Conservation (phyloP, 1,140 invertebrate genomes). For the Drosophila tropicalis region DNA sequence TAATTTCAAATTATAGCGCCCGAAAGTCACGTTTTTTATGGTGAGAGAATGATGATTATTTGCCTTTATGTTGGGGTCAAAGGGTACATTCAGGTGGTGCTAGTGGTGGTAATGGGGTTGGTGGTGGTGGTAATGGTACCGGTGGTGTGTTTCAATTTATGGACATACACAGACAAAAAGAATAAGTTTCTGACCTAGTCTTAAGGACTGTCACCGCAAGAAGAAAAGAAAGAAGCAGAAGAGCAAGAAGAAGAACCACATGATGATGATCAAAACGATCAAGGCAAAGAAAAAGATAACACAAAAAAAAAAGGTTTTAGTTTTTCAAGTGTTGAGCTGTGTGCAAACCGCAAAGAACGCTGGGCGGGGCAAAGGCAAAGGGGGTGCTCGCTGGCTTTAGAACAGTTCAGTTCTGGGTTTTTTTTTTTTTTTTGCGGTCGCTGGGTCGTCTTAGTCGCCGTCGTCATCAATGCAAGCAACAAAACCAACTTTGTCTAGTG, state of each 20-base stretch:
- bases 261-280: conserved; percentile 6
- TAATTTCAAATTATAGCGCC: conserved; percentile 18
- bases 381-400: background rate
- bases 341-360: conserved; percentile 2
- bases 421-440: conserved; percentile 66
- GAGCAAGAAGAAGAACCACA: background rate
- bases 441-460: conserved; percentile 69
- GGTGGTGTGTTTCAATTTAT: background rate
- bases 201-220: conserved; percentile 22
- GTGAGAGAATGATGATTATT: conserved; percentile 49
- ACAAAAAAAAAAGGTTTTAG: background rate
- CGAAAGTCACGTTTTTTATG: conserved; percentile 15
- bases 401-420: background rate
- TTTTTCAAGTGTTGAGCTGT: conserved; percentile 8
- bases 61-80: conserved; percentile 49
- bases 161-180: background rate
- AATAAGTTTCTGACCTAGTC: conserved; percentile 51
- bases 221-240: background rate
- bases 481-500: conserved; percentile 37
- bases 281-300: background rate
- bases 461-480: conserved; percentile 71
- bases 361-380: background rate
- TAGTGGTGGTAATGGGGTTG: background rate
- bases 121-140: too few species aligned
- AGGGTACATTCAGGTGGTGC: background rate